Conservation (phyloP, 1,140 invertebrate genomes). For the Helicoverpa zea region DNA sequence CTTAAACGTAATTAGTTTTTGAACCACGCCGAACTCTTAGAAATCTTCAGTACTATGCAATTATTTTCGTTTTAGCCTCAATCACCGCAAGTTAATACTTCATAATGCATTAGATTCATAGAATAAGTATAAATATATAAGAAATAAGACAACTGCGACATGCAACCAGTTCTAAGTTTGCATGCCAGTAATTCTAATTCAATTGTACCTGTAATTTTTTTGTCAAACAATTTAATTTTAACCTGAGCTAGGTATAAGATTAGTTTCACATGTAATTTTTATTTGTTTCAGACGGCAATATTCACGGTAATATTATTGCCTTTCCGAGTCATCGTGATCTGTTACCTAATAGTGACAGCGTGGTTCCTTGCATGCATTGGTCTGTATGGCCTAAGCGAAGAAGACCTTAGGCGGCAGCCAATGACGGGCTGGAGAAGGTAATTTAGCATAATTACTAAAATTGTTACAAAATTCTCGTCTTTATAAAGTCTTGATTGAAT, state of each 20-base stretch:
- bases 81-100: neutral
- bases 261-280: constrained; percentile 17
- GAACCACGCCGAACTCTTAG: too few relatives aligned
- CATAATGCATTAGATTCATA: neutral
- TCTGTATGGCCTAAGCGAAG: constrained; percentile 91
- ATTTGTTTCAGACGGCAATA: constrained; percentile 92
- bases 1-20: neutral
- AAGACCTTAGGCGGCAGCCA: constrained; percentile 91
- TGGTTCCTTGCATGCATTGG: constrained; percentile 94
- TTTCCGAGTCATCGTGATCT: constrained; percentile 91
- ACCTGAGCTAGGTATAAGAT: neutral
- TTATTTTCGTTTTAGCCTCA: constrained; percentile 8
- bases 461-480: neutral
- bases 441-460: neutral
- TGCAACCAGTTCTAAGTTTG: too few relatives aligned
- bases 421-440: constrained; percentile 94
- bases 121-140: too few relatives aligned
- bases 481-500: constrained; percentile 30
- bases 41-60: neutral
- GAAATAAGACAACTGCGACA: too few relatives aligned
- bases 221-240: neutral
- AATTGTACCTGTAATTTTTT: neutral
- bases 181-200: too few relatives aligned
- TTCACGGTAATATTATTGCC: constrained; percentile 93
- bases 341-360: constrained; percentile 91